Evolutionary conservation across 2,113 vertebrate genomes (phyloP), one percentile per base, ranked within the genome.

Genomic region (Eonycteris spelaea): DNA sequence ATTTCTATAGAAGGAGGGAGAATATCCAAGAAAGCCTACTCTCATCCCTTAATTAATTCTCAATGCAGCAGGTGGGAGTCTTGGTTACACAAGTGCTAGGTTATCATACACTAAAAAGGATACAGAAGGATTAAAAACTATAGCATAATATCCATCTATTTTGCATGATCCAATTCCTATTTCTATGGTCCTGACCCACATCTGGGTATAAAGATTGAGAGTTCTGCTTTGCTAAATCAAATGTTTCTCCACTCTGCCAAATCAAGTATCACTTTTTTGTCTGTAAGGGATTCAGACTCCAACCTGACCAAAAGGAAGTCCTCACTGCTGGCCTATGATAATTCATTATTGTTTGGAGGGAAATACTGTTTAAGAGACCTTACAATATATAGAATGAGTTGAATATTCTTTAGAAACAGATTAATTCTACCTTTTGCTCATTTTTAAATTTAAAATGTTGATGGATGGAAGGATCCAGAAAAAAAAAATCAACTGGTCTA

Each of bases 341-440:
- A 80, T 61, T 90, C 67, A 85, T 53, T 92, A 57, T 95, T 92
- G n/a, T 80, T 80, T 95, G 57, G 28, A 96, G 4, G 45, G 30
- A 95, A 86, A 77, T 65, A 83, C 0, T 61, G 28, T 83, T 79
- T 75, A 75, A 96, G 43, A 83, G 14, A 73, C 19, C 70, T 84
- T 84, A 65, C 4, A 73, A 38, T 93, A 95, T 38, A 43, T 61
- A 93, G n/a, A 92, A 82, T 51, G 14, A 79, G 28, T 3, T 43
- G 38, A 89, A 22, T 79, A n/a, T n/a, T n/a, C n/a, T 94, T 79
- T 59, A 84, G 63, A 96, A 94, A 85, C 24, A 89, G 9, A 84
- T 48, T 78, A 96, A 75, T 28, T 67, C 51, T 83, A 57, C 16
- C 43, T 84, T 91, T 83, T 94, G 24, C 21, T 92, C 28, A 87